Base-by-base conservation (phyloP, 2,797 vertebrate genomes). In the Coluber constrictor region DNA sequence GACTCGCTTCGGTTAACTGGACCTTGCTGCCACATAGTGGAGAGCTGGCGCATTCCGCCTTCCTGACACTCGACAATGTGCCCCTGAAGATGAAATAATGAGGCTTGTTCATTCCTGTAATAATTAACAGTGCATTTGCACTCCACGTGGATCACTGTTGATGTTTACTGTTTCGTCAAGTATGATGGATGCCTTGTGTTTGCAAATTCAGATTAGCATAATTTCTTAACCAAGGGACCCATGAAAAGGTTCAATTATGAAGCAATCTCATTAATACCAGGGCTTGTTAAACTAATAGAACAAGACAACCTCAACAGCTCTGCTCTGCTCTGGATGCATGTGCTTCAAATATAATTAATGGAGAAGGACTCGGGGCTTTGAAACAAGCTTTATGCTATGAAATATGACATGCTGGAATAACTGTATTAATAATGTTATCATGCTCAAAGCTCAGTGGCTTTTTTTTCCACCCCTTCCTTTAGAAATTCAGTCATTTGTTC, bases 171-270 rank as follows among this genome's bases (percentile, higher is more conserved):
- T 98, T 98, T 98, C 98, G 98, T 98, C 98, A 98, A 98, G 97
- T 98, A 98, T 99, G 98, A 99, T 98, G 98, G 98, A 99, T 99
- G 98, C 98, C 98, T 97, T 98, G 98, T 98, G 98, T 98, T 98
- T 98, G 98, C 98, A 98, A 98, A 98, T 98, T 98, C 97, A 98
- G 97, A 98, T 98, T 98, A 98, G 98, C 98, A 98, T 99, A 98
- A 98, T 98, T 98, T 98, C 98, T 98, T 98, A 98, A 98, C 98
- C 98, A 98, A 98, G 98, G 98, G 98, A 99, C 98, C 98, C 98
- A 98, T 98, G 98, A 98, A 98, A 98, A 98, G 98, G 98, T 98
- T 98, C 98, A 98, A 98, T 99, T 99, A 98, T 98, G 98, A 98
- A 98, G 98, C 98, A 98, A 98, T 98, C 98, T 98, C 98, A 98